phyloP scores from a whole-genome alignment of 2,888 invertebrate genomes.

The Diaprepes abbreviatus region DNA sequence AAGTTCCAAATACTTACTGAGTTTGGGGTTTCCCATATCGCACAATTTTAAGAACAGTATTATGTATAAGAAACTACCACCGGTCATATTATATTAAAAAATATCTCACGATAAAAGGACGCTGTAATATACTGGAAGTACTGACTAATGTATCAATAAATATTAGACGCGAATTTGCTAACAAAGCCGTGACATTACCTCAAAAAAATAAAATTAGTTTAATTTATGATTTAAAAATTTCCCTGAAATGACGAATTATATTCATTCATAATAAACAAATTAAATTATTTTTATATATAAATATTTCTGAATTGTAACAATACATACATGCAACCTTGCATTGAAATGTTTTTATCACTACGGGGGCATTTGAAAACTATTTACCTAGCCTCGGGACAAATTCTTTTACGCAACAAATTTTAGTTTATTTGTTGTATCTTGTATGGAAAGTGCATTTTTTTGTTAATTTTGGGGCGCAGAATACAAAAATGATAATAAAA shows the following conservation, averaged over 20 bases:
- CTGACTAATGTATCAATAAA: background rate
- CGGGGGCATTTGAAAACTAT: too few relatives aligned
- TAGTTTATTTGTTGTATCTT: too few relatives aligned
- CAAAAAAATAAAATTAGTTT: slow-evolving; percentile 5
- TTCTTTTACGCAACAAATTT: too few relatives aligned
- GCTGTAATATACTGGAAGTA: too few relatives aligned
- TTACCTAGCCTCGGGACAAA: too few relatives aligned
- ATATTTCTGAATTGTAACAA: too few relatives aligned
- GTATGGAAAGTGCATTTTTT: too few relatives aligned
- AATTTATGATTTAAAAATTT: background rate
- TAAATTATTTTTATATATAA: too few relatives aligned
- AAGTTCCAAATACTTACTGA: background rate
- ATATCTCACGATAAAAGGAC: background rate
- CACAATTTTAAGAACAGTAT: slow-evolving; percentile 4
- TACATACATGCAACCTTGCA: too few relatives aligned
- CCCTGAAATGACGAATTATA: background rate
- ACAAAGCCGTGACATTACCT: background rate
- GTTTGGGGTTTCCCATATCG: background rate
- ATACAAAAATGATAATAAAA: too few relatives aligned
- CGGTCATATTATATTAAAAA: background rate
- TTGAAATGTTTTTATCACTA: too few relatives aligned
- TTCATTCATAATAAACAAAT: background rate
- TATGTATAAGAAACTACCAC: background rate
- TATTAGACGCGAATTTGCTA: background rate
- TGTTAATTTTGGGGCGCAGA: too few relatives aligned